Percentiles rank a stretch among this genome's conserved stretches.
These are phyloP conservation scores for Porites australiensis DNA, from an alignment of 64 coral and sea anemone genomes.

Conservation along the genomic window DNA sequence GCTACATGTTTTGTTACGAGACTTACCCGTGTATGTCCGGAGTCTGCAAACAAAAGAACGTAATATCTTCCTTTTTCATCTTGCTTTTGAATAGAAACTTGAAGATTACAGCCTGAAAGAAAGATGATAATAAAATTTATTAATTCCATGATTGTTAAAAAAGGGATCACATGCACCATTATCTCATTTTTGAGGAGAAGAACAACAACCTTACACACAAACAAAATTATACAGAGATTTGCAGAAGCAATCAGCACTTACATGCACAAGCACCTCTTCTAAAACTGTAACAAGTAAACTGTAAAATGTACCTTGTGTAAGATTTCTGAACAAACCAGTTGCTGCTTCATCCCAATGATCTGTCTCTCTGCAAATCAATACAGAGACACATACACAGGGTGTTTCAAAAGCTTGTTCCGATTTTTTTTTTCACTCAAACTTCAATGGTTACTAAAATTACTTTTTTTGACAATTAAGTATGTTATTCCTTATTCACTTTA, in stretches of 20 bases:
- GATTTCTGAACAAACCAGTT: constrained; percentile 56
- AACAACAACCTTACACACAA: too few relatives aligned
- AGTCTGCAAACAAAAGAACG: constrained; percentile 78
- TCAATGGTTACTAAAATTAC: too few relatives aligned
- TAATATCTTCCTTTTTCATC: constrained; percentile 83
- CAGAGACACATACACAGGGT: not conserved
- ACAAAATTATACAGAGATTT: too few relatives aligned
- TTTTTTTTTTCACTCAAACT: too few relatives aligned
- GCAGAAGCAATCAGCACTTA: too few relatives aligned
- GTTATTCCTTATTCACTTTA: too few relatives aligned
- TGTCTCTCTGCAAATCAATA: constrained; percentile 42
- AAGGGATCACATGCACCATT: too few relatives aligned
- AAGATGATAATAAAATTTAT: not conserved
- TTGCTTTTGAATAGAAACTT: constrained; percentile 69
- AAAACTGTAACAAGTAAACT: too few relatives aligned
- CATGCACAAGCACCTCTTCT: too few relatives aligned
- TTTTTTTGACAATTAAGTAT: too few relatives aligned
- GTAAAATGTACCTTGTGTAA: constrained; percentile 46
- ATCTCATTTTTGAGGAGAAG: too few relatives aligned
- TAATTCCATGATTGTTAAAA: not conserved
- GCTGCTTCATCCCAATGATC: constrained; percentile 75
- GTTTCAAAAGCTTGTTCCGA: too few relatives aligned
- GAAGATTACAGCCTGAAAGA: constrained; percentile 81
- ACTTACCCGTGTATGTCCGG: constrained; percentile 29
- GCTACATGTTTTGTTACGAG: not conserved